Conservation (phyloP, 2,888 invertebrate species). For the Drosophila bunnanda region DNA sequence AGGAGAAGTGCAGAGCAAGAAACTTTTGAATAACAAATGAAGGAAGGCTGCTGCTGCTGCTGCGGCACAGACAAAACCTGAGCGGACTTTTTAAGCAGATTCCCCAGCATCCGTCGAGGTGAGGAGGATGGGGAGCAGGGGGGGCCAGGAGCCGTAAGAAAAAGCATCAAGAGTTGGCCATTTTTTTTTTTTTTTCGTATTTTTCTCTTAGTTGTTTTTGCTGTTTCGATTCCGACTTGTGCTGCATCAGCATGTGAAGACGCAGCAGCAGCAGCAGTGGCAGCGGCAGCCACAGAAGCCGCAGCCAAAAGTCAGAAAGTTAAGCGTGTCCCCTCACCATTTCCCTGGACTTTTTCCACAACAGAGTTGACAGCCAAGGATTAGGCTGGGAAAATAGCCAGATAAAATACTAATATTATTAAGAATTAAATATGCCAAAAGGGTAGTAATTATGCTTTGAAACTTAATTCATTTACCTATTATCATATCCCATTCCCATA, state of each 20-base stretch:
- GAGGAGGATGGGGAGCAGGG: not conserved
- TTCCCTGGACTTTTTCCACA: conserved; percentile 24
- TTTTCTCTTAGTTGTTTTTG: conserved; percentile 3
- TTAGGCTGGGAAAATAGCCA: not conserved
- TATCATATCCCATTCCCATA: no score
- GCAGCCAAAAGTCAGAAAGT: conserved; percentile 75
- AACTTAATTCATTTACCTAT: no score
- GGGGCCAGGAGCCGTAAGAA: conserved; percentile 11
- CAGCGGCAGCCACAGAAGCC: conserved; percentile 54
- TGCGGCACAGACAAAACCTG: conserved; percentile 65
- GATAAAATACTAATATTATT: not conserved
- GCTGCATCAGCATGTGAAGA: conserved; percentile 47
- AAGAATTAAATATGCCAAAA: no score
- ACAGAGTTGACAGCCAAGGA: conserved; percentile 14
- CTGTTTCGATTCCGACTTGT: conserved; percentile 22
- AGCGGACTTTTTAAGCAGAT: conserved; percentile 74
- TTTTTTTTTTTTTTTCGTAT: not conserved
- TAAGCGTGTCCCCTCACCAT: conserved; percentile 61
- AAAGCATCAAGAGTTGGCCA: conserved; percentile 12
- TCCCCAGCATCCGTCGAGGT: conserved; percentile 22
- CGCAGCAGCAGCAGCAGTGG: conserved; percentile 42
- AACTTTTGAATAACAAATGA: conserved; percentile 82
- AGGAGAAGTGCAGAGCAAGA: conserved; percentile 46
- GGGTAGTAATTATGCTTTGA: no score
- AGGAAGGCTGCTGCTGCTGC: conserved; percentile 57